These are phyloP conservation scores for Theristicus caerulescens DNA, from an alignment of 2,113 vertebrate species.

Conservation along the genomic window DNA sequence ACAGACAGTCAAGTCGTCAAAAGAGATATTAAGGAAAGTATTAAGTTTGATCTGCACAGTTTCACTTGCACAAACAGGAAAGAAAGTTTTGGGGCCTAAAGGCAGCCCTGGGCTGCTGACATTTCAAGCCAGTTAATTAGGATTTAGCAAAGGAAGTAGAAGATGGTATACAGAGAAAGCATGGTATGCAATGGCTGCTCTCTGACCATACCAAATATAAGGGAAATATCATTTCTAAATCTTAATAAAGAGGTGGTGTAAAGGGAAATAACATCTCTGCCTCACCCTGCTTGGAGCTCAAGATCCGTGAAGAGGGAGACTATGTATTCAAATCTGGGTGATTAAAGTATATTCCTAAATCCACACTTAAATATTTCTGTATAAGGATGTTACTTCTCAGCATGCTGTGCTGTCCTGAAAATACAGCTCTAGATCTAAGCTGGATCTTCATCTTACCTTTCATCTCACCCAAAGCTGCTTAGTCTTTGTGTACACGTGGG, in stretches of 20 bases:
- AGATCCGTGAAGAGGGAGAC: not conserved
- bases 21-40: not conserved
- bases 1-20: not conserved
- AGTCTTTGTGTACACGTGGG: not conserved
- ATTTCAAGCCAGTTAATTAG: slow-evolving; percentile 20
- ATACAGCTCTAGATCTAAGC: not conserved
- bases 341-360: not conserved
- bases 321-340: not conserved
- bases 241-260: not conserved
- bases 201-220: not conserved
- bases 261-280: not conserved
- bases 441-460: not conserved
- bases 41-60: not conserved
- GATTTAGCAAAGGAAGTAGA: slow-evolving; percentile 20
- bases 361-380: not conserved
- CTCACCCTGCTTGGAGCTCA: not conserved
- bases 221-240: not conserved
- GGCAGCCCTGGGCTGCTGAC: not conserved
- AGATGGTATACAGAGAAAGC: not conserved
- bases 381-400: not conserved
- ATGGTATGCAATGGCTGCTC: not conserved
- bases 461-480: slow-evolving; percentile 19
- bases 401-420: not conserved
- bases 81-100: not conserved
- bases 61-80: not conserved